Evolutionary conservation across 2,888 invertebrate genomes (phyloP).

Genomic region (Mythimna vitellina): DNA sequence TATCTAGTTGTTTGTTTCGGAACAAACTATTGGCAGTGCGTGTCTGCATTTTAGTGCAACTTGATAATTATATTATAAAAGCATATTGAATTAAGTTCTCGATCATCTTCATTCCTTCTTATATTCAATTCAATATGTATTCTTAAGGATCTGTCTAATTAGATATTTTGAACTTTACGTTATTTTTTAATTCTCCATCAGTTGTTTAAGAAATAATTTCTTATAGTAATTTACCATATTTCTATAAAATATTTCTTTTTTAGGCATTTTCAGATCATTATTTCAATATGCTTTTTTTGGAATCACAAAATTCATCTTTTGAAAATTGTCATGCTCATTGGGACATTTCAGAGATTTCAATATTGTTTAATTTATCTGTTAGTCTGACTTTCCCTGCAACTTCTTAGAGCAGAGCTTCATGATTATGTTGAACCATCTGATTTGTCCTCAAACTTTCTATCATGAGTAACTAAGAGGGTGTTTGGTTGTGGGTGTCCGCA

Average conservation of each 20-base stretch:
- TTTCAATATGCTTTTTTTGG: conserved; percentile 89
- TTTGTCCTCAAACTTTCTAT: conserved; percentile 75
- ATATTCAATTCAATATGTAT: conserved; percentile 55
- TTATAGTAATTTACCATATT: conserved; percentile 44
- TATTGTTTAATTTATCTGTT: conserved; percentile 54
- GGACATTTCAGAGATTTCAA: conserved; percentile 82
- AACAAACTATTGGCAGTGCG: conserved; percentile 88
- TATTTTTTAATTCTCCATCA: conserved; percentile 19
- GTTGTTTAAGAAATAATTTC: conserved; percentile 30
- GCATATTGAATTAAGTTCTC: conserved; percentile 88
- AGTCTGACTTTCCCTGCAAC: conserved; percentile 15
- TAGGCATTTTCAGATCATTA: conserved; percentile 73
- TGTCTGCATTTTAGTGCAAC: conserved; percentile 91
- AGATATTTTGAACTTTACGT: conserved; percentile 6
- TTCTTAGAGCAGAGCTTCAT: conserved; percentile 5
- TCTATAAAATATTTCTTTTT: conserved; percentile 46
- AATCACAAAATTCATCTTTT: conserved; percentile 83
- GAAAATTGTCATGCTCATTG: conserved; percentile 78
- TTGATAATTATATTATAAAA: conserved; percentile 79
- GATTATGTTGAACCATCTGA: conserved; percentile 76
- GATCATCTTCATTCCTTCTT: conserved; percentile 44
- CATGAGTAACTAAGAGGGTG: conserved; percentile 89
- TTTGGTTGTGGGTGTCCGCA: conserved; percentile 90
- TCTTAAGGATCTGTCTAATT: conserved; percentile 41
- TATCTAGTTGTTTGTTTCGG: conserved; percentile 79